Conservation (phyloP, 92 coral and sea anemone species). For the Zoanthus solanderi region DNA sequence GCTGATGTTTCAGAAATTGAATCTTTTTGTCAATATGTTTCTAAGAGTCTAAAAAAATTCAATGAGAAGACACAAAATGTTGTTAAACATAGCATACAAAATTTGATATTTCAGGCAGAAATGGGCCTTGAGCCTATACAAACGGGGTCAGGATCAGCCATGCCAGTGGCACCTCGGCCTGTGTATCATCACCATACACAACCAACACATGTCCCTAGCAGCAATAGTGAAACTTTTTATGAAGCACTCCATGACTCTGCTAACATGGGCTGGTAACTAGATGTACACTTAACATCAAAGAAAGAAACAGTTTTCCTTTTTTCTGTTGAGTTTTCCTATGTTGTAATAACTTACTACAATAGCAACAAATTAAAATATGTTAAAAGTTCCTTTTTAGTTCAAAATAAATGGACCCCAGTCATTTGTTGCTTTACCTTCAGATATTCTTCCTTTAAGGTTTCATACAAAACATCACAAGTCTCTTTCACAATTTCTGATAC, state of each 20-base stretch:
- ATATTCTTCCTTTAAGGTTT: slow-evolving; percentile 16
- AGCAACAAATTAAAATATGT: background rate
- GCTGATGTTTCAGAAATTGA: slow-evolving; percentile 23
- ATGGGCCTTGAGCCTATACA: slow-evolving; percentile 18
- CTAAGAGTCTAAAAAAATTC: slow-evolving; percentile 19
- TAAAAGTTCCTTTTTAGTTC: background rate
- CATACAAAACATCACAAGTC: slow-evolving; percentile 1
- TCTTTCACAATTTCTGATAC: slow-evolving; percentile 11
- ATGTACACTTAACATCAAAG: slow-evolving; percentile 4
- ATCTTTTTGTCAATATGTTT: slow-evolving; percentile 24
- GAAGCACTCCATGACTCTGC: slow-evolving; percentile 13
- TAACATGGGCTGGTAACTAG: slow-evolving; percentile 17
- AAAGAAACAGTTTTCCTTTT: slow-evolving; percentile 9
- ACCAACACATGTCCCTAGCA: slow-evolving; percentile 6
- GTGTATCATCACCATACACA: slow-evolving; percentile 27
- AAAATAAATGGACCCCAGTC: slow-evolving; percentile 16
- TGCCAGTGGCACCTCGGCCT: slow-evolving; percentile 22
- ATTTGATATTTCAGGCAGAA: slow-evolving; percentile 18
- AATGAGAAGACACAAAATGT: slow-evolving; percentile 33
- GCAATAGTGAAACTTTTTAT: slow-evolving; percentile 28
- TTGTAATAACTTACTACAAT: slow-evolving; percentile 15
- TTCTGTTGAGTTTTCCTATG: slow-evolving; percentile 12
- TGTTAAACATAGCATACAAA: slow-evolving; percentile 19
- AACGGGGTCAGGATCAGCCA: slow-evolving; percentile 28
- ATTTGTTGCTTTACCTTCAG: slow-evolving; percentile 13